Base-by-base conservation (phyloP, 2,113 vertebrate species). In the Triplophysa dalaica region DNA sequence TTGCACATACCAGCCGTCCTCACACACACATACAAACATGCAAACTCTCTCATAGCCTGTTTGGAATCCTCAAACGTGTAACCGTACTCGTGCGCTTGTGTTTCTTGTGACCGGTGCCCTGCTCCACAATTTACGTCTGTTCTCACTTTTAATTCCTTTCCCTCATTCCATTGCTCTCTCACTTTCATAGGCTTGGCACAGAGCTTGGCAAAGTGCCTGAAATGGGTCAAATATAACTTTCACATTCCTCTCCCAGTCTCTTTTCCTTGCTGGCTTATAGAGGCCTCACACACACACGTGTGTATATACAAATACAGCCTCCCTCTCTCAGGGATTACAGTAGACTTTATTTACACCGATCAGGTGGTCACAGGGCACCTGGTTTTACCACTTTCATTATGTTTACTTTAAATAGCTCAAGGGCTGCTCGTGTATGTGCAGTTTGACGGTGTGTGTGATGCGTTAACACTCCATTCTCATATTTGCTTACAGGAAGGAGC, bases 191-290 rank as follows among this genome's bases (percentile, higher is more conserved):
- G 63, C 84, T 86, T 83, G 87, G 83, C 74, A 84, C 81, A 86
- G 84, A 76, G 62, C 79, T 85, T 91, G 87, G 88, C 86, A 75
- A 83, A 8, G 54, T 50, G 82, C 85, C 67, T 56, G 82, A 84
- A 82, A 83, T 79, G 86, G 89, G 84, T 91, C 88, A 89, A 87
- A 88, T 89, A 88, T 89, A 89, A 87, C 90, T 84, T 88, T 77
- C 66, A 22, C 87, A 85, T 89, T 90, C 88, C 89, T 88, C 85
- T 76, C 43, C 29, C 60, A 70, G 66, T 62, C 76, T 75, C 79
- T 81, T 72, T 63, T 73, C 56, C 80, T 68, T 19, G n/a, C 82
- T 77, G 64, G 58, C 65, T 81, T 81, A 81, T 66, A 33, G 54
- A 61, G 48, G 60, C 75, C 65, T 54, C 64, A 75, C 54, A 41